phyloP scores from a whole-genome alignment of 2,888 invertebrate genomes.

The Tachina lurida region DNA sequence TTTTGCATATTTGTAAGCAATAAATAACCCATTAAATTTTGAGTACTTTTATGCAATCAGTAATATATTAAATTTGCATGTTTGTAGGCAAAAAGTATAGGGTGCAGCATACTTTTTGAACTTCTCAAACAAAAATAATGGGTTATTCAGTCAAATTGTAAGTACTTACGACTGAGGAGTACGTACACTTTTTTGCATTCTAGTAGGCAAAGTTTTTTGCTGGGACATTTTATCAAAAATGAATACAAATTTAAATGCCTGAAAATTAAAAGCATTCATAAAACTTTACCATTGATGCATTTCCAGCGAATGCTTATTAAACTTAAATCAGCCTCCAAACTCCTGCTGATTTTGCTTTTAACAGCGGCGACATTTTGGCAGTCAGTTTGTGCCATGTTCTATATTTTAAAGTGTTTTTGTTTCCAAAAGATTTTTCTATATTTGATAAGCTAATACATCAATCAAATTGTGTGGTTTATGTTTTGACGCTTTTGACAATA shows the following conservation, averaged over 20 bases:
- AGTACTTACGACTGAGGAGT: too few species aligned
- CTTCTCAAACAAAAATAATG: too few species aligned
- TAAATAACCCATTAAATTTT: too few species aligned
- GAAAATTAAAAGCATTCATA: not conserved
- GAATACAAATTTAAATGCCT: not conserved
- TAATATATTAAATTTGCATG: too few species aligned
- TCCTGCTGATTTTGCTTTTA: constrained; percentile 55
- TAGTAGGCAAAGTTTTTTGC: too few species aligned
- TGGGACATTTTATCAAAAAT: too few species aligned
- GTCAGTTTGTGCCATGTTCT: constrained; percentile 33
- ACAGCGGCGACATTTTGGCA: constrained; percentile 55
- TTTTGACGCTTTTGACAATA: constrained; percentile 72
- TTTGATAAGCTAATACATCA: constrained; percentile 71
- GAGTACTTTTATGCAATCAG: too few species aligned
- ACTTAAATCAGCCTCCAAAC: constrained; percentile 1
- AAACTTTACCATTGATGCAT: constrained; percentile 46
- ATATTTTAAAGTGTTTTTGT: constrained; percentile 28
- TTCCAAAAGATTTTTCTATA: constrained; percentile 61
- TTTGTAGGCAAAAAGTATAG: too few species aligned
- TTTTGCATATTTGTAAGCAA: too few species aligned
- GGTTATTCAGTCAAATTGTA: too few species aligned
- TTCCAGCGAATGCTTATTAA: constrained; percentile 18
- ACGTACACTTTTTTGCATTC: too few species aligned
- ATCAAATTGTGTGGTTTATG: constrained; percentile 70
- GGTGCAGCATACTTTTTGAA: too few species aligned